Base-by-base conservation (phyloP, 2,113 vertebrate species). In the Procapra przewalskii region DNA sequence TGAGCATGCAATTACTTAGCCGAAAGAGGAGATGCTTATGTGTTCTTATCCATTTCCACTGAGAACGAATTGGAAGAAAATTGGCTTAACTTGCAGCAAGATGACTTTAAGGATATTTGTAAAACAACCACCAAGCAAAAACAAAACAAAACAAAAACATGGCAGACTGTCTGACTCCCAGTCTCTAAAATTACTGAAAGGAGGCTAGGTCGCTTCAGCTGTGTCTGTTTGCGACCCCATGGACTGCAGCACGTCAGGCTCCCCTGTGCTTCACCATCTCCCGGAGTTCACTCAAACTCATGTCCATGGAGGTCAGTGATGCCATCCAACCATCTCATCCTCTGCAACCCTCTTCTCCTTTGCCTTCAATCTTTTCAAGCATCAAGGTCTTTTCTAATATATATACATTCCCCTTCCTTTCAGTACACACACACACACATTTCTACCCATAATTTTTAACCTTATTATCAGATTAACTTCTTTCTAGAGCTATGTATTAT, bases 401-500 rank as follows among this genome's bases (percentile, higher is more conserved):
- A 52, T 50, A 75, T 25, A 4, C 36, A 14, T 14, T 75, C 36
- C 36, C 36, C 21, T 75, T 77, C 36, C 71, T 77, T 77, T 77
- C 23, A 77, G 14, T 43, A 43, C 21, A 77, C 6, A 77, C 67
- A 71, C 62, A 64, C 62, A 67, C 17, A 29, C 29, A 80, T 17
- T 45, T 81, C 48, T 50, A 81, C 10, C 79, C 1, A 0, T 25
- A 86, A 88, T 50, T 23, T 77, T 88, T n/a, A 40, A 55, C 33
- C 19, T 59, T 36, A 29, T 45, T 62, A 33, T 67, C 15, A 62
- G 11, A 13, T 12, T 60, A 45, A 36, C 36, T 79, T 90, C 8
- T 93, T 90, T 87, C 79, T 52, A 94, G 29, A 93, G 55, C n/a
- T 33, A 11, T 59, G 25, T 67, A 11, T 83, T 62, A 48, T 59